Percentiles rank a stretch among this genome's conserved stretches.
Evolutionary conservation across 2,888 invertebrate species (phyloP).

Genomic region (Drosophila emarginata): DNA sequence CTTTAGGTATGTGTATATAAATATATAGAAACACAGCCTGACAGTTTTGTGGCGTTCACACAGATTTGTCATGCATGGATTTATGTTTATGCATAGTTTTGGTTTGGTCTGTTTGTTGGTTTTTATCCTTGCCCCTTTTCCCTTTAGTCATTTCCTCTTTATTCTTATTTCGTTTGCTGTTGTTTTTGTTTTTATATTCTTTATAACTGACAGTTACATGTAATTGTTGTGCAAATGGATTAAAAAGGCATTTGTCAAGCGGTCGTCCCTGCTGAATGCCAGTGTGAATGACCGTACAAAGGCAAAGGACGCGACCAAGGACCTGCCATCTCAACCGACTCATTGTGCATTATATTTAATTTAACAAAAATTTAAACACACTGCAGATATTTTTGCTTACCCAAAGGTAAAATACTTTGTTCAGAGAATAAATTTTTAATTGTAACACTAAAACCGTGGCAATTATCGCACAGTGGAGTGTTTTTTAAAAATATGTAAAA

Average conservation of each 20-base stretch:
- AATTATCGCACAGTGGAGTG: no score
- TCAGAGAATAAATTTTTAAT: background rate
- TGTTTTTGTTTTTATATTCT: slow-evolving; percentile 6
- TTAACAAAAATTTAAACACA: slow-evolving; percentile 36
- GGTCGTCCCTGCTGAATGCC: slow-evolving; percentile 18
- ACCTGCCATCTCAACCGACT: slow-evolving; percentile 18
- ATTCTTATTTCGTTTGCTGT: background rate
- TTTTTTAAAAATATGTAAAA: no score
- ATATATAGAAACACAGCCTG: background rate
- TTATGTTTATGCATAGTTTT: slow-evolving; percentile 65
- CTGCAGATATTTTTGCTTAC: background rate
- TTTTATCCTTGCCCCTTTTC: background rate
- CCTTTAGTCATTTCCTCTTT: no score
- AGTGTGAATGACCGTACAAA: slow-evolving; percentile 24
- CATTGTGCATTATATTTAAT: slow-evolving; percentile 44
- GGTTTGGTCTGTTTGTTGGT: slow-evolving; percentile 13
- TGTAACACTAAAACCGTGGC: background rate
- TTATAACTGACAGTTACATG: slow-evolving; percentile 55
- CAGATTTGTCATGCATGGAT: slow-evolving; percentile 9
- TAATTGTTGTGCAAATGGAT: slow-evolving; percentile 70
- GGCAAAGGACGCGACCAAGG: slow-evolving; percentile 9
- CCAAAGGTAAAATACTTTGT: slow-evolving; percentile 11
- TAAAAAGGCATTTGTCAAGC: slow-evolving; percentile 73
- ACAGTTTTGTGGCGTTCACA: slow-evolving; percentile 5
- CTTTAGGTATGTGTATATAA: background rate